These are phyloP conservation scores for Oreochromis spilurus DNA, from an alignment of 2,113 vertebrate species.

Conservation along the genomic window DNA sequence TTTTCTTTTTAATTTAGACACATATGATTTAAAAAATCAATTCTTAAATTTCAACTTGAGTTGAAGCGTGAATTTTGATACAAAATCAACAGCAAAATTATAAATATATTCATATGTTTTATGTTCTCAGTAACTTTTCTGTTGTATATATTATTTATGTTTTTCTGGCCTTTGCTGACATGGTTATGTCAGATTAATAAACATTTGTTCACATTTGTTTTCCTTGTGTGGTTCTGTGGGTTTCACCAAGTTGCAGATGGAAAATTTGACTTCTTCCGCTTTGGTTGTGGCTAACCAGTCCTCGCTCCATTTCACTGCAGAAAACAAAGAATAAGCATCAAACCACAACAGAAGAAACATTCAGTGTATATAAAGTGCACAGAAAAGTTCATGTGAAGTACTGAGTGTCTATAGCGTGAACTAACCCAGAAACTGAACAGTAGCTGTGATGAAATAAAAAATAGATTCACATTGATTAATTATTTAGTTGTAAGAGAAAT, in stretches of 20 bases:
- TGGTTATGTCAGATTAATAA: fast-evolving
- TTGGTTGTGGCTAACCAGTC: neutral
- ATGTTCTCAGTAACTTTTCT: neutral
- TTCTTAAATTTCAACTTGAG: neutral
- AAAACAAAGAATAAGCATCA: neutral
- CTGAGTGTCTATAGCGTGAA: neutral
- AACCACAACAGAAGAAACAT: neutral
- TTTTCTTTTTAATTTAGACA: neutral
- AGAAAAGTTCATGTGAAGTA: neutral
- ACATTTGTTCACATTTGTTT: neutral
- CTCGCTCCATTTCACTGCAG: neutral
- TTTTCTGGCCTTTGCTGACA: fast-evolving
- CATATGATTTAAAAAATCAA: fast-evolving
- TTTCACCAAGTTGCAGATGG: neutral
- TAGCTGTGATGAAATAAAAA: neutral
- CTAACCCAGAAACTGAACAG: fast-evolving
- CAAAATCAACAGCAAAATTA: neutral
- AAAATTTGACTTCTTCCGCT: neutral
- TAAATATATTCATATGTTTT: neutral
- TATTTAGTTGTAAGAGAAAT: neutral
- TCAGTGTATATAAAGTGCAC: neutral
- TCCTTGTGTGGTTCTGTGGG: neutral
- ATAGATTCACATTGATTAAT: neutral
- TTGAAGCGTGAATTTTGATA: neutral
- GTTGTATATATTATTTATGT: neutral